Base-by-base conservation (phyloP, 2,888 invertebrate genomes). In the Pristionchus fissidentatus region DNA sequence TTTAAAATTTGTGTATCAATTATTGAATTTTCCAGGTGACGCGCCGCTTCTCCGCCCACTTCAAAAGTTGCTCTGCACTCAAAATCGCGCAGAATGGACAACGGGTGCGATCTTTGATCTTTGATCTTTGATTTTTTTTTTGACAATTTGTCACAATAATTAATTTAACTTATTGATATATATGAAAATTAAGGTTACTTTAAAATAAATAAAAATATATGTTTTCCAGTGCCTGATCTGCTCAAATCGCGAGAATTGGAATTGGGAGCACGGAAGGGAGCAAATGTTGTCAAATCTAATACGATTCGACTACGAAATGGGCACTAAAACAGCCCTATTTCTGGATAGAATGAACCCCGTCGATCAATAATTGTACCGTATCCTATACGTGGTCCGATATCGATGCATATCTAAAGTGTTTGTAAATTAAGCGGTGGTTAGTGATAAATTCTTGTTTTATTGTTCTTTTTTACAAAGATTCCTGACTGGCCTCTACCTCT, bases 51-150 rank as follows among this genome's bases (percentile, higher is more conserved):
- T 15, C 26, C 10, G 32, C 46, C 19, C 49, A 77, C 77, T 77
- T 77, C n/a, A 22, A 22, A 13, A 77, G 49, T 41, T 77, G 77
- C 49, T 77, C 52, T 3, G 52, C 77, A 32, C 49, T 77, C 32
- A 22, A 3, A 32, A 49, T 49, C 52, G n/a, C 22, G 3, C 8
- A 22, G 3, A 26, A 43, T n/a, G 70, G 41, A 8, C 70, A 46
- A 49, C 32, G 49, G 77, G 46, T 77, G 32, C 26, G 70, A 38
- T 62, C 62, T 66, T 66, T 66, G 38, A 43, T 43, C 70, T 5
- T 26, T 41, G 70, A 70, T 32, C 62, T 35, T 7, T 62, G 62
- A 62, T 70, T 22, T n/a, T n/a, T n/a, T n/a, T n/a, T n/a, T n/a
- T n/a, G n/a, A n/a, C n/a, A n/a, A n/a, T n/a, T n/a, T n/a, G n/a